Conservation (phyloP, 2,113 vertebrate genomes). For the Oreochromis aureus region DNA sequence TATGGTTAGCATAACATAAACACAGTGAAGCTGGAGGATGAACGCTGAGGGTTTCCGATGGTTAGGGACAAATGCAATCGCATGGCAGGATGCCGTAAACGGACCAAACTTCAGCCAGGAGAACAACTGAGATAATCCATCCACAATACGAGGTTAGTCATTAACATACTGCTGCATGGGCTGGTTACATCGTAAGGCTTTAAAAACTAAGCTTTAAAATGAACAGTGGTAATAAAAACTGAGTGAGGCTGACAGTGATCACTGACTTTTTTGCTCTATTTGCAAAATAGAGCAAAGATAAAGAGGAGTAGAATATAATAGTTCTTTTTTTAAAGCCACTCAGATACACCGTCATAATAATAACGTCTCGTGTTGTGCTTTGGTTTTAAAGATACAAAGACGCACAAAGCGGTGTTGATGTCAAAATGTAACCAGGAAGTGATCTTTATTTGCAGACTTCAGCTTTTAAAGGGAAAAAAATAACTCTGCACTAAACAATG, state of each 20-base stretch:
- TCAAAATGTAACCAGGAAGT: background rate
- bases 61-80: background rate
- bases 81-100: background rate
- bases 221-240: background rate
- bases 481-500: background rate
- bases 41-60: background rate
- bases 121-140: background rate
- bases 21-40: background rate
- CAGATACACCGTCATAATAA: background rate
- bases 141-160: background rate
- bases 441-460: conserved; percentile 30
- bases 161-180: background rate
- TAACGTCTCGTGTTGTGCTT: background rate
- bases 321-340: background rate
- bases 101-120: background rate
- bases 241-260: background rate
- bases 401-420: background rate
- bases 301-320: background rate
- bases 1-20: background rate
- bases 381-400: background rate
- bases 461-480: background rate
- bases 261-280: background rate
- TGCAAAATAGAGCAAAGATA: background rate
- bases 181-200: background rate
- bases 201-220: background rate